Evolutionary conservation across 2,113 vertebrate genomes (phyloP), one percentile per base, ranked within the genome.

Genomic region (Leuciscus idus): DNA sequence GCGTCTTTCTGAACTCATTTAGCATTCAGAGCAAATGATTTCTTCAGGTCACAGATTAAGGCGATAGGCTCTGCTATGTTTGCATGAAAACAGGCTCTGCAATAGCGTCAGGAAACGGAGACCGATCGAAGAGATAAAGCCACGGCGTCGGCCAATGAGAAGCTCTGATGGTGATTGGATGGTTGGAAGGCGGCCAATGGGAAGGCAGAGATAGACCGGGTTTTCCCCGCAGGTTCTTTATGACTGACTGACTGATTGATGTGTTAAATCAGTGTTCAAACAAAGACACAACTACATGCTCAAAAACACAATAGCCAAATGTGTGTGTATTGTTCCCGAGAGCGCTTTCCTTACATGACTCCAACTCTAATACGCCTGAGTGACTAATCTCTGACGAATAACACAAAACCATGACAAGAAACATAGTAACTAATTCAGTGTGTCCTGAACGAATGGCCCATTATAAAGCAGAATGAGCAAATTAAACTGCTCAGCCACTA

Each of bases 1-100:
- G n/a, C 4, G 15, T 17, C 73, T 11, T 19, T 39, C 23, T 11
- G 33, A 72, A 36, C 68, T 72, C 30, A 36, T 36, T 39, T 39
- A 36, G 2, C 81, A 78, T 75, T 85, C 50, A 77, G 70, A 80
- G 82, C 66, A 70, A 90, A 86, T 83, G 28, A 84, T 87, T 78
- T 78, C 57, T 76, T 88, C 73, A 90, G 87, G 89, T 90, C 79
- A 84, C 26, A 84, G 89, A 90, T 90, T 84, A 89, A 89, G 92
- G 57, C 21, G n/a, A 59, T 79, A 75, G 76, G 64, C 43, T 33
- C 85, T 87, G 87, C 66, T 11, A 2, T 21, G 33, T 39, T 82
- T 77, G 72, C 86, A 80, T 90, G 77, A 83, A 90, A 89, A 85
- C 73, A 73, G 43, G 55, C 59, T 85, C 88, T 74, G 86, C 89